phyloP scores from a whole-genome alignment of 2,113 vertebrate genomes.

The Malurus elegans region DNA sequence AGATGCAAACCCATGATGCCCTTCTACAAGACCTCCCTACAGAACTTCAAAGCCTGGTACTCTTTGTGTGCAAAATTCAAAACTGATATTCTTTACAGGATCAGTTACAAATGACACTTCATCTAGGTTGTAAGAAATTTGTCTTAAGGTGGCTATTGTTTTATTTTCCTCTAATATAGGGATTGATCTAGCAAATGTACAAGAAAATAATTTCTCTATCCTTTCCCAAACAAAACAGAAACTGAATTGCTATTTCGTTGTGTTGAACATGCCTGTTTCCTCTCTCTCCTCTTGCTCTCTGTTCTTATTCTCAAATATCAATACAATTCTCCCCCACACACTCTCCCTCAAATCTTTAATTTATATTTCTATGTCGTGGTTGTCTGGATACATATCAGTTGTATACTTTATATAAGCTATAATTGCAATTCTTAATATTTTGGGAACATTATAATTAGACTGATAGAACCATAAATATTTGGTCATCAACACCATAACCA shows the following conservation, averaged over 20 bases:
- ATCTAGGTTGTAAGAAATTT: not conserved
- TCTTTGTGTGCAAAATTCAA: fast-evolving
- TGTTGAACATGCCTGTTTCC: not conserved
- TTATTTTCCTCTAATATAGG: not conserved
- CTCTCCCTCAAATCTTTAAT: not conserved
- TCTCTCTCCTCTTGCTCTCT: not conserved
- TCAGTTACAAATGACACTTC: not conserved
- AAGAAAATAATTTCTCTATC: not conserved
- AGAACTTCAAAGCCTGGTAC: not conserved
- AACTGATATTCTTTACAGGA: not conserved
- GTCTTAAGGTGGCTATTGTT: not conserved
- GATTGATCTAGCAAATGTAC: not conserved
- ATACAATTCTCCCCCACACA: too few species aligned
- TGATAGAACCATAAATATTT: not conserved
- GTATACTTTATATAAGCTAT: not conserved
- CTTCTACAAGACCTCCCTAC: not conserved
- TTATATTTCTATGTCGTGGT: not conserved
- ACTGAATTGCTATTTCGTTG: not conserved
- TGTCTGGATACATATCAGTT: not conserved
- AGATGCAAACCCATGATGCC: fast-evolving
- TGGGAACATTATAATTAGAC: not conserved
- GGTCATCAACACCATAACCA: not conserved
- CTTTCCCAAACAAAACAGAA: not conserved
- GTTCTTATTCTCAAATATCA: not conserved
- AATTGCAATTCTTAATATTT: not conserved